Conservation (phyloP, 2,888 invertebrate genomes). For the Pollenia amentaria region DNA sequence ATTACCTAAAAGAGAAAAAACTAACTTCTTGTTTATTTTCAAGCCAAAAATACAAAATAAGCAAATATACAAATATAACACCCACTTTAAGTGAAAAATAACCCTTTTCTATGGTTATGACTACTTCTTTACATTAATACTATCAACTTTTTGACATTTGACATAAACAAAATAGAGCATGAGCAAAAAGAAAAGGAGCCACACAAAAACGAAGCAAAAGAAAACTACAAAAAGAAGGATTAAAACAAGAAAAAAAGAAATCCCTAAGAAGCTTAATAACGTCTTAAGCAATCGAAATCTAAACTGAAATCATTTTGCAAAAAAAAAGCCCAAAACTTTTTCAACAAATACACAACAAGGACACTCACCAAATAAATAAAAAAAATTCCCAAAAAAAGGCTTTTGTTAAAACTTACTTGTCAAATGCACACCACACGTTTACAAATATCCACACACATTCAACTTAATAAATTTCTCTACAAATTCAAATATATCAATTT, state of each 20-base stretch:
- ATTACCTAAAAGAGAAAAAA: background rate
- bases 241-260: background rate
- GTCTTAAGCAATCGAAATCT: constrained; percentile 25
- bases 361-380: constrained; percentile 43
- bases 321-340: background rate
- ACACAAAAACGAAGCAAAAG: background rate
- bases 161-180: background rate
- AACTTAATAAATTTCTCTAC: constrained; percentile 13
- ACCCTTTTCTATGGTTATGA: background rate
- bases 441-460: background rate
- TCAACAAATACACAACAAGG: background rate
- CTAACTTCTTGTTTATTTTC: background rate
- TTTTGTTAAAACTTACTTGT: constrained; percentile 29
- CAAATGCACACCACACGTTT: constrained; percentile 30
- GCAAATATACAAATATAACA: background rate
- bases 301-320: constrained; percentile 10
- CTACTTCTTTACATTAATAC: background rate
- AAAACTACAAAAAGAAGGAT: background rate
- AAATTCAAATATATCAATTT: background rate
- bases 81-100: constrained; percentile 12
- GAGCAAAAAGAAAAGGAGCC: background rate
- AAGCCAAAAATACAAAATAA: background rate
- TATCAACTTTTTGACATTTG: constrained; percentile 29
- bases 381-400: constrained; percentile 15
- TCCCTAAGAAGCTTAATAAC: background rate